A percentile compares a stretch with the other conserved stretches of the same genome.
Conservation (phyloP, 2,888 invertebrate genomes). For the Habroteleia sp. region DNA sequence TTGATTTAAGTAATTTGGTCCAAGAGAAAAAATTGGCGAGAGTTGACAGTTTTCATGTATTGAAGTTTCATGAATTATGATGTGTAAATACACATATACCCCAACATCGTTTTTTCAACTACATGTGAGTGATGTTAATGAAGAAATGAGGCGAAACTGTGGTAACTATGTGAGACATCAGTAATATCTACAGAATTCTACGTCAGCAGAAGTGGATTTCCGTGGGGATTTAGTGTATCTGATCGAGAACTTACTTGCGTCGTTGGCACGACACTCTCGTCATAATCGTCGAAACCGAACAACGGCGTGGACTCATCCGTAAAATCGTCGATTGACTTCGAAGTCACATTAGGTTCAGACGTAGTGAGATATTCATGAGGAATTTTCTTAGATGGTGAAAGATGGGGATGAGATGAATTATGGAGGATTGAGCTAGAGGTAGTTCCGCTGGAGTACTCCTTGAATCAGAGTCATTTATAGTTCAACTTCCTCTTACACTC, state of each 20-base stretch:
- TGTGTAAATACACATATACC: too few relatives aligned
- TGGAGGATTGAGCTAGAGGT: constrained; percentile 70
- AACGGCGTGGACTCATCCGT: constrained; percentile 24
- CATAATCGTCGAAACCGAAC: constrained; percentile 35
- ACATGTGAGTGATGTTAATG: not conserved
- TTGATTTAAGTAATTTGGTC: too few relatives aligned
- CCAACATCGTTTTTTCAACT: not conserved
- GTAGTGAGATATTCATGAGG: constrained; percentile 89
- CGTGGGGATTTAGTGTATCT: not conserved
- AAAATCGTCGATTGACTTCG: constrained; percentile 31
- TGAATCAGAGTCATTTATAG: constrained; percentile 47
- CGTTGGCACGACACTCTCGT: constrained; percentile 38
- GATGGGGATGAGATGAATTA: constrained; percentile 76
- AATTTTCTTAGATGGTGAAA: constrained; percentile 87
- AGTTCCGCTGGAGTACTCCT: constrained; percentile 77
- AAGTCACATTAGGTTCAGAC: constrained; percentile 65
- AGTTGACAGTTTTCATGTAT: too few relatives aligned
- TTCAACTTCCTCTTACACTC: constrained; percentile 20
- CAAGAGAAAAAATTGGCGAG: too few relatives aligned
- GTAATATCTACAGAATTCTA: constrained; percentile 5
- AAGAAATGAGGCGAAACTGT: not conserved
- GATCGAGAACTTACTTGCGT: constrained; percentile 45
- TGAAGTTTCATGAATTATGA: too few relatives aligned
- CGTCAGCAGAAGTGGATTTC: not conserved
- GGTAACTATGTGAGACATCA: constrained; percentile 1